Evolutionary conservation across 2,113 vertebrate genomes (phyloP).

Genomic region (Daboia siamensis): DNA sequence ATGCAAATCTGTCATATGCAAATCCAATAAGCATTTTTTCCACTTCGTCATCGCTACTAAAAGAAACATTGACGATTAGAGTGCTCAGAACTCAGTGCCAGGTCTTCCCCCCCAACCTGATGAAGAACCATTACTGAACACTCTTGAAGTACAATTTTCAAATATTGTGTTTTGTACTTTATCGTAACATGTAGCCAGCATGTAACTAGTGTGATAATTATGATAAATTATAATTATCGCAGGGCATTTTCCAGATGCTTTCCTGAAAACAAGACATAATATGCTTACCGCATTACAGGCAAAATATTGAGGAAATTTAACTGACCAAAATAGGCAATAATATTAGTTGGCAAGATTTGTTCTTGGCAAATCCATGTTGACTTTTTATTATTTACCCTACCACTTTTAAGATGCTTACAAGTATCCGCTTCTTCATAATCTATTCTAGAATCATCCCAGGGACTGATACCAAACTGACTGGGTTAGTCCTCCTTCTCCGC

Average conservation of each 20-base stretch:
- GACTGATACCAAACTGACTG: background rate
- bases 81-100: background rate
- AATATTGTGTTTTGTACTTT: background rate
- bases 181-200: background rate
- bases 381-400: background rate
- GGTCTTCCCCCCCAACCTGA: background rate
- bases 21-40: background rate
- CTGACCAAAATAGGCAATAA: background rate
- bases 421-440: background rate
- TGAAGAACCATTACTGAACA: background rate
- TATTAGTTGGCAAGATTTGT: background rate
- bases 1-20: background rate
- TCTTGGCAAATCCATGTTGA: background rate
- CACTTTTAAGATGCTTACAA: background rate
- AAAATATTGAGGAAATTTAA: background rate
- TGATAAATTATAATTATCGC: background rate
- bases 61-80: background rate
- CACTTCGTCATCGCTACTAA: background rate
- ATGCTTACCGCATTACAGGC: background rate
- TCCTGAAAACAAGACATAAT: background rate
- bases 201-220: background rate
- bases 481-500: background rate
- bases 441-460: background rate
- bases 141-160: background rate
- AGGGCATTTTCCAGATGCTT: background rate